Conservation (phyloP, 1,140 invertebrate species). For the Drosophila pallidifrons region DNA sequence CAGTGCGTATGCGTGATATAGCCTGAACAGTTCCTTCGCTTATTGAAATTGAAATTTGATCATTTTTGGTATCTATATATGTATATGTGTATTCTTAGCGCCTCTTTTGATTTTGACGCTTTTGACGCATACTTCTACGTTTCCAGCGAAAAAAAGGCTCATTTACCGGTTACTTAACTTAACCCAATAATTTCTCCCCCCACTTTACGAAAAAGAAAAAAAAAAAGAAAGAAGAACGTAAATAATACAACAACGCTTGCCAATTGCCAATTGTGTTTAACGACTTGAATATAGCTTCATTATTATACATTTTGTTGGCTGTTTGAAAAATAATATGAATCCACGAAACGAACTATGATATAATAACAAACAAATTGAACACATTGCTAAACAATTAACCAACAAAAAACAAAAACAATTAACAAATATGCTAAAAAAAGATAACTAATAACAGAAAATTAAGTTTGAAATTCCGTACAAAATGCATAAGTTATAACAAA, state of each 20-base stretch:
- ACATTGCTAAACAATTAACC: constrained; percentile 44
- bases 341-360: constrained; percentile 39
- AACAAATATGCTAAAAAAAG: constrained; percentile 42
- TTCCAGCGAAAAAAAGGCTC: constrained; percentile 15
- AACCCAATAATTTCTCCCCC: constrained; percentile 23
- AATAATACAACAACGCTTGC: constrained; percentile 40
- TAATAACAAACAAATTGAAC: constrained; percentile 47
- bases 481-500: constrained; percentile 68
- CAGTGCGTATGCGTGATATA: background rate
- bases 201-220: constrained; percentile 34
- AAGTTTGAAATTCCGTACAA: constrained; percentile 80
- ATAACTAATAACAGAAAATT: constrained; percentile 76
- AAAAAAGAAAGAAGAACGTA: background rate
- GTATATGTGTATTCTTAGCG: constrained; percentile 24
- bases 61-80: background rate
- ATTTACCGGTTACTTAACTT: background rate
- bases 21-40: background rate
- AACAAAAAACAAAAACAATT: constrained; percentile 40
- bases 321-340: constrained; percentile 74
- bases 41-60: background rate
- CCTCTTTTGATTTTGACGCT: constrained; percentile 35
- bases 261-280: constrained; percentile 59
- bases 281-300: constrained; percentile 77
- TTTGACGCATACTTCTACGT: constrained; percentile 21
- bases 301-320: constrained; percentile 82